Base-by-base conservation (phyloP, 2,113 vertebrate species). In the Corythornis madagascariensis region DNA sequence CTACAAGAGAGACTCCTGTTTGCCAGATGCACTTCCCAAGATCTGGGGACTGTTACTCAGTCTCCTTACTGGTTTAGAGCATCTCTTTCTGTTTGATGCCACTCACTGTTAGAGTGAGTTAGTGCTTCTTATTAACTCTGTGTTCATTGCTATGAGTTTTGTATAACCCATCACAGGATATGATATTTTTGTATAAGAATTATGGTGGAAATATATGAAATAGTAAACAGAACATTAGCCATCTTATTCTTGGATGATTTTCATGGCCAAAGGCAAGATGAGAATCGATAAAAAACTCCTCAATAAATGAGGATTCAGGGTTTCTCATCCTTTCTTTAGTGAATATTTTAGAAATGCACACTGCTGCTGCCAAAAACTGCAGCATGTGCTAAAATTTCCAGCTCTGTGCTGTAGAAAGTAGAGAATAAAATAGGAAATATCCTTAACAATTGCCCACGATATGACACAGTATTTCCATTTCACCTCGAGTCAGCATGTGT, bases 341-440 rank as follows among this genome's bases (percentile, higher is more conserved):
- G 70, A 93, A 83, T 88, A 80, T 92, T 94, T 93, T 66, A 90
- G 57, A 90, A 92, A 92, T n/a, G 29, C 2, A 28, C 89, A 86
- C 90, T 67, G 12, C 52, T 84, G 43, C 52, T 82, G 72, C 33
- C 33, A 88, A 80, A 92, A 88, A 47, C 22, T 86, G 50, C 69
- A 83, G 17, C 60, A 80, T 43, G 20, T 43, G 38, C 53, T 81
- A 81, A 90, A 93, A 86, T 67, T 60, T 88, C 17, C 55, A 45
- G 7, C 9, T 86, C 28, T 74, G 47, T 90, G 26, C 72, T 93
- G 38, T 40, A 86, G 43, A 56, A 92, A 75, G 26, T 16, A 87
- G 19, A 86, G 33, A 89, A 73, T 71, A 73, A 78, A 87, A 56
- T 25, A 77, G 50, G 60, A 83, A 91, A 77, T 57, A 70, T 55